A percentile compares a stretch with the other conserved stretches of the same genome.
Conservation (phyloP, 2,888 invertebrate genomes). For the Drosophila fulvimacula region DNA sequence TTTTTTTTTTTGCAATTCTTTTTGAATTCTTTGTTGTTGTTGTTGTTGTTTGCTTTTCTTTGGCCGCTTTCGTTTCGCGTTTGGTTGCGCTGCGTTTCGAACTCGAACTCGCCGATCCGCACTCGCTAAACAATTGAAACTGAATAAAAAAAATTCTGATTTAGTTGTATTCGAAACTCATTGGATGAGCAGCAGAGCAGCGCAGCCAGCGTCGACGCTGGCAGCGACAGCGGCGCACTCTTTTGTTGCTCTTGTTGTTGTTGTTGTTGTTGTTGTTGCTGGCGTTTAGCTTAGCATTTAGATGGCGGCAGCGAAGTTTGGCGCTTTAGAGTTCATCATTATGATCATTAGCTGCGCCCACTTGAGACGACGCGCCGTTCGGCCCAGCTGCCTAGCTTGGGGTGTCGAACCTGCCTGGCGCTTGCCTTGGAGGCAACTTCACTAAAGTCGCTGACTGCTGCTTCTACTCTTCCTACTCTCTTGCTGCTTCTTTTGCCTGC, state of each 20-base stretch:
- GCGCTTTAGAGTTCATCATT: conserved; percentile 67
- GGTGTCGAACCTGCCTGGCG: conserved; percentile 32
- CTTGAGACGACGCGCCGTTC: conserved; percentile 24
- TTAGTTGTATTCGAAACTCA: conserved; percentile 81
- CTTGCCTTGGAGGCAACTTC: conserved; percentile 47
- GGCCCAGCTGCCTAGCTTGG: conserved; percentile 11
- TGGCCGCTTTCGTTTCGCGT: conserved; percentile 50
- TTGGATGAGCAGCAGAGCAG: conserved; percentile 72
- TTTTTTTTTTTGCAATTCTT: conserved; percentile 24
- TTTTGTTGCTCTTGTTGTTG: conserved; percentile 34
- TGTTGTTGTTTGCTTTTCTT: conserved; percentile 4
- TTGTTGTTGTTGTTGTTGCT: conserved; percentile 28
- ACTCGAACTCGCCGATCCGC: conserved; percentile 77
- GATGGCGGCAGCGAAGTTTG: conserved; percentile 61
- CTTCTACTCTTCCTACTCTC: neutral
- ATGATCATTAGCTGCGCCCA: conserved; percentile 70
- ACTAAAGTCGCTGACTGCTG: neutral
- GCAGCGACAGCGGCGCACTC: conserved; percentile 33
- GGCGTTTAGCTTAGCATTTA: conserved; percentile 70
- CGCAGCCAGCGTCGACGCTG: conserved; percentile 48
- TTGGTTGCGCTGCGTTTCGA: conserved; percentile 56
- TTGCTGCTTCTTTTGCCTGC: conserved; percentile 21
- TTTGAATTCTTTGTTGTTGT: conserved; percentile 12
- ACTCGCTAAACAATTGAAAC: conserved; percentile 84
- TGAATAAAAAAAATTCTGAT: conserved; percentile 83